Evolutionary conservation across 2,888 invertebrate species (phyloP), one percentile per base, ranked within the genome.

Genomic region (Hemaris fuciformis): DNA sequence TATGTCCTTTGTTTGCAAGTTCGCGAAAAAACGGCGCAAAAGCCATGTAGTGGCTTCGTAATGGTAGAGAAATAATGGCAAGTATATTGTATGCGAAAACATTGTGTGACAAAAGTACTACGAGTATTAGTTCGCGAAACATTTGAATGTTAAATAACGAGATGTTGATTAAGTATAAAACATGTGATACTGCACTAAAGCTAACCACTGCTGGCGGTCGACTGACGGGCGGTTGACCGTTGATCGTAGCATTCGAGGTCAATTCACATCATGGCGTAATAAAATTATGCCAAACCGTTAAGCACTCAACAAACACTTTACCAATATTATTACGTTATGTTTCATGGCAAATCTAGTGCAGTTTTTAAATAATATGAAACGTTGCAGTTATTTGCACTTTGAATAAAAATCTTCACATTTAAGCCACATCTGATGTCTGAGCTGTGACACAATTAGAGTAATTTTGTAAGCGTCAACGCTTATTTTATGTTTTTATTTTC

Each of bases 41-140:
- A 0, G 95, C 94, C 73, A 93, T 92, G 69, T 95, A 95, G 76
- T 96, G 96, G 65, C 95, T 95, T 63, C 91, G 92, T 0, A 94
- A 93, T 0, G 93, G 91, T 69, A 94, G 86, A 0, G 94, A 93
- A 69, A 95, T 94, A 7, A 95, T 79, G 5, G 74, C 85, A n/a
- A 88, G 81, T 34, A 87, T 62, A 85, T 95, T 68, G 93, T 85
- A 72, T 89, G 93, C 67, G 79, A 83, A 25, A 3, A 64, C 81
- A 76, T 80, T 23, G 13, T 79, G 43, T 38, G 72, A 53, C 0
- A 75, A 13, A 23, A 72, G 22, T 23, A 57, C 7, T 38, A 57
- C 4, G 18, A 62, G 13, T 18, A 27, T 18, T 18, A 53, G 8
- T 31, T 10, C 31, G 15, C 53, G 53, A 53, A 53, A 53, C 53